Base-by-base conservation (phyloP, 1,140 invertebrate genomes). In the Dendroctonus valens region DNA sequence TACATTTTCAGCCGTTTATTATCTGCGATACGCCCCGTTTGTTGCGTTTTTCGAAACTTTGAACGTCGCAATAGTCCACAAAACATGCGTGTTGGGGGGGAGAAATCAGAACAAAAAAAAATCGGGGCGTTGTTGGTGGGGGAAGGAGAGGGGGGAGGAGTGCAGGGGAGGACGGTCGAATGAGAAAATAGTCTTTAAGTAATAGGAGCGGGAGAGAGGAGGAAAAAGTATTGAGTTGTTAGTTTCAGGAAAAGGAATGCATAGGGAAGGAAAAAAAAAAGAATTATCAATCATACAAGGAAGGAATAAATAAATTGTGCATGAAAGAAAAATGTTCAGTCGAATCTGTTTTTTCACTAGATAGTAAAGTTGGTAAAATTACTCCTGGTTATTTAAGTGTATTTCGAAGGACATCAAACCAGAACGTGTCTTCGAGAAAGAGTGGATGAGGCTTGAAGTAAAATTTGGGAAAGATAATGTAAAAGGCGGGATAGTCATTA, bases 391-490 rank as follows among this genome's bases (percentile, higher is more conserved):
- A 0, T 79, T 82, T 3, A 91, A 75, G 66, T 86, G 81, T 3
- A 83, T 82, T 11, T 83, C 79, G 11, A 91, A 87, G 11, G n/a
- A 89, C 85, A 37, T 84, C 76, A 44, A 81, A 81, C 90, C 90
- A 92, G 68, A 89, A 91, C n/a, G n/a, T n/a, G n/a, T n/a, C n/a
- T n/a, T n/a, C n/a, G n/a, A n/a, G n/a, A n/a, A n/a, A n/a, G n/a
- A n/a, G n/a, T n/a, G 51, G 84, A 78, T 0, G 92, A 72, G 0
- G 87, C 86, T 53, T 83, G 85, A 0, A 87, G 71, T 76, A 91
- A 90, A 0, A 91, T 89, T 77, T 92, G 89, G 89, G 89, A 90
- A 71, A 92, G 87, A 48, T 91, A 82, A 77, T 92, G 90, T 5
- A 82, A 87, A 79, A 6, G 87, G 85, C 7, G 87, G 83, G 14